These are phyloP conservation scores for Cantharis rustica DNA, from an alignment of 2,888 invertebrate genomes.

Conservation along the genomic window DNA sequence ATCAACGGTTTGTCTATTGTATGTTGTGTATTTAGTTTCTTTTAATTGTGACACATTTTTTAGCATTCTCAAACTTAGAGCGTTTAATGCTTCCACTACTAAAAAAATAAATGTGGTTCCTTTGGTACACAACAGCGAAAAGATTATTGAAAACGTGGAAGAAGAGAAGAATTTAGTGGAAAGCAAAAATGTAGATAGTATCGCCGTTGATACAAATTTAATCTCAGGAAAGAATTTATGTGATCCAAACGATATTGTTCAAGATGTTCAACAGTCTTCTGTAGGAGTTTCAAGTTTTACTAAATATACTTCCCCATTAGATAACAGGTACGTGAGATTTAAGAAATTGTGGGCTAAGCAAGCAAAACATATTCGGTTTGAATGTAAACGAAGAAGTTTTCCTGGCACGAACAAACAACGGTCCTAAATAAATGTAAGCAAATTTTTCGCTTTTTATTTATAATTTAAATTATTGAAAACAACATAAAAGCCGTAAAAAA, in stretches of 20 bases:
- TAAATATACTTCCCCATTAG: conserved; percentile 50
- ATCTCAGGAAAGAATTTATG: conserved; percentile 4
- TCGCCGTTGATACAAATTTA: neutral
- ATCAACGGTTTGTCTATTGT: conserved; percentile 47
- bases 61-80: neutral
- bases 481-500: too few relatives aligned
- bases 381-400: neutral
- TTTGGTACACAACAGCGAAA: neutral
- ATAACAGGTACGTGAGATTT: conserved; percentile 36
- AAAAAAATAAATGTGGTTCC: neutral
- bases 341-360: neutral
- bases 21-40: neutral
- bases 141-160: neutral
- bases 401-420: neutral
- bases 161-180: neutral
- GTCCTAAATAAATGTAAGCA: neutral
- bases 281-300: conserved; percentile 29
- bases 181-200: neutral
- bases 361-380: neutral
- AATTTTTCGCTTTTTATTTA: neutral
- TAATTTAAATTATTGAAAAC: too few relatives aligned
- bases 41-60: neutral
- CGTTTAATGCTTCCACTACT: neutral
- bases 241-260: conserved; percentile 27
- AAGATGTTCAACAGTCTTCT: conserved; percentile 16